Conservation (phyloP, 2,888 invertebrate species). For the Lomographa bimaculata region DNA sequence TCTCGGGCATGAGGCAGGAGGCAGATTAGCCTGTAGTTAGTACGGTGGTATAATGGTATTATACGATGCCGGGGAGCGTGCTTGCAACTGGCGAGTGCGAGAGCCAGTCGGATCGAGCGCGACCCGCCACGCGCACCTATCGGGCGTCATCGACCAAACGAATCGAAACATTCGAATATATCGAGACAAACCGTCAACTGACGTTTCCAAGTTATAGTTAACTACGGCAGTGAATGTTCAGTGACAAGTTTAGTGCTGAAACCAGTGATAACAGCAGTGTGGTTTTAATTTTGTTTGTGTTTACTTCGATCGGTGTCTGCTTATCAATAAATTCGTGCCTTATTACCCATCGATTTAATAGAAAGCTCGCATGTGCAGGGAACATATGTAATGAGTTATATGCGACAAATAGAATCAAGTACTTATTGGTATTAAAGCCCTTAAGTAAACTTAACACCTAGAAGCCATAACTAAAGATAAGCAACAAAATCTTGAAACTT, state of each 20-base stretch:
- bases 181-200: slow-evolving; percentile 57
- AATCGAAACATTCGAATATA: slow-evolving; percentile 57
- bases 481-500: no score
- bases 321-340: slow-evolving; percentile 39
- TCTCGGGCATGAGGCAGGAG: slow-evolving; percentile 14
- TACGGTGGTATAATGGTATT: no score
- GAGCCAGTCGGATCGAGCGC: slow-evolving; percentile 67
- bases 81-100: slow-evolving; percentile 20
- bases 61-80: slow-evolving; percentile 22
- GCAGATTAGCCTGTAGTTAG: slow-evolving; percentile 29
- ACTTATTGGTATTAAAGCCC: slow-evolving; percentile 8
- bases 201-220: slow-evolving; percentile 40
- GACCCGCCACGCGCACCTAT: slow-evolving; percentile 71
- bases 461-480: no score
- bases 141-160: slow-evolving; percentile 48
- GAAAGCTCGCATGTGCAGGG: slow-evolving; percentile 38
- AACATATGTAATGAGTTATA: slow-evolving; percentile 25
- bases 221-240: slow-evolving; percentile 51
- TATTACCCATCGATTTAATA: slow-evolving; percentile 41
- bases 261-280: slow-evolving; percentile 28
- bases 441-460: not conserved
- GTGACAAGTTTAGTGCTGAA: slow-evolving; percentile 59
- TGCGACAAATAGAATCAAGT: slow-evolving; percentile 14
- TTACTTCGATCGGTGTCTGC: slow-evolving; percentile 54
- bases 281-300: slow-evolving; percentile 39